phyloP scores from a whole-genome alignment of 2,888 invertebrate genomes.

The Volucella inflata region DNA sequence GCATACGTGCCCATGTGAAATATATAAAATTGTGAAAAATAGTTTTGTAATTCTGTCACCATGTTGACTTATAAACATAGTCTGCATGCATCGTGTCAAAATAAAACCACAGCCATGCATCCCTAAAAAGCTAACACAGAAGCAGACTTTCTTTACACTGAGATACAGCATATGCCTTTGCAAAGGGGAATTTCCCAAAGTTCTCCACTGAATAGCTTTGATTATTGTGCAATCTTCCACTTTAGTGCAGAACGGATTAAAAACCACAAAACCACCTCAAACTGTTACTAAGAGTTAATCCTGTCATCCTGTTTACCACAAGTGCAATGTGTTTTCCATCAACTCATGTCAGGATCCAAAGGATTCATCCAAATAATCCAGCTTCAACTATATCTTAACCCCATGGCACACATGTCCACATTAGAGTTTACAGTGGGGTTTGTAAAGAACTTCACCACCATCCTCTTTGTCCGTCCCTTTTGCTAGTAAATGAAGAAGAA shows the following conservation, averaged over 20 bases:
- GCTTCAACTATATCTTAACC: conserved; percentile 47
- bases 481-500: conserved; percentile 51
- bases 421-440: background rate
- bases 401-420: conserved; percentile 1
- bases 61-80: too few species aligned
- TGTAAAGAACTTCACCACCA: background rate
- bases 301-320: background rate
- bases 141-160: too few species aligned
- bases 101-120: too few species aligned
- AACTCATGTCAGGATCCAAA: conserved; percentile 6
- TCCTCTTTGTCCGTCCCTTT: background rate
- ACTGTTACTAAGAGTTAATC: background rate
- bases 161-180: too few species aligned
- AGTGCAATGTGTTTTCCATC: background rate
- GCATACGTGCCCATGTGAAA: too few species aligned
- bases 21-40: too few species aligned
- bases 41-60: too few species aligned
- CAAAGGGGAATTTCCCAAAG: too few species aligned
- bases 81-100: too few species aligned
- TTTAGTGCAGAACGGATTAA: background rate
- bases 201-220: too few species aligned
- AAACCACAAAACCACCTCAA: background rate
- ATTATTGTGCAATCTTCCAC: background rate
- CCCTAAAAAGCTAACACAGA: too few species aligned
- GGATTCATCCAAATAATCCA: conserved; percentile 30